These are phyloP conservation scores for Volucella inanis DNA, from an alignment of 2,888 invertebrate species.

Conservation along the genomic window DNA sequence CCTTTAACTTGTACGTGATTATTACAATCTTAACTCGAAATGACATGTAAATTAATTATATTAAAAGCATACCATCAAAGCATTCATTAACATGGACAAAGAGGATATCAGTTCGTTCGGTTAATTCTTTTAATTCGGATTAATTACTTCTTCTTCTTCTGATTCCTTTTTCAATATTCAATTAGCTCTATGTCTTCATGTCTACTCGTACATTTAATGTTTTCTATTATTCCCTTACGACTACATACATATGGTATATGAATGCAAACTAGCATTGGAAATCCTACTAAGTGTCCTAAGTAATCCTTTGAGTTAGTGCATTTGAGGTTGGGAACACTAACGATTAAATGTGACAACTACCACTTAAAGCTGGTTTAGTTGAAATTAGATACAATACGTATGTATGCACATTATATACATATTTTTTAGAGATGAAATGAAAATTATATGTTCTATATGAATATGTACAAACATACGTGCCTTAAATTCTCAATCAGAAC, in stretches of 20 bases:
- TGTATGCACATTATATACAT: not conserved
- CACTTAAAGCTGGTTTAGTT: not conserved
- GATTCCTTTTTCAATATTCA: not conserved
- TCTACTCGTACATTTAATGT: conserved; percentile 4
- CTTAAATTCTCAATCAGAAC: conserved; percentile 14
- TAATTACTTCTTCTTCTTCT: conserved; percentile 39
- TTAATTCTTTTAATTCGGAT: conserved; percentile 48
- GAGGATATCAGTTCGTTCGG: conserved; percentile 32
- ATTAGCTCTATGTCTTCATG: not conserved
- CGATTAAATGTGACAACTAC: conserved; percentile 2
- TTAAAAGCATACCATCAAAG: conserved; percentile 36
- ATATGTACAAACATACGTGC: not conserved
- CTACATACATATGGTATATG: not conserved
- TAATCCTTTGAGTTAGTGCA: not conserved
- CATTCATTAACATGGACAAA: conserved; percentile 33
- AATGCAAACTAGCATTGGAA: conserved; percentile 17
- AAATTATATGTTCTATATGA: no score
- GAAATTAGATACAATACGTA: conserved; percentile 5
- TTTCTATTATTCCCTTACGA: no score
- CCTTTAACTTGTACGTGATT: no score
- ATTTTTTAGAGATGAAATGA: not conserved
- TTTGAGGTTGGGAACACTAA: conserved; percentile 3
- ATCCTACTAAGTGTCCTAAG: no score
- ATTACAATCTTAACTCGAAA: not conserved
- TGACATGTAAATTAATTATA: conserved; percentile 23